A percentile compares a stretch with the other conserved stretches of the same genome.
phyloP scores from a whole-genome alignment of 2,888 invertebrate genomes.

The Philereme transversata region DNA sequence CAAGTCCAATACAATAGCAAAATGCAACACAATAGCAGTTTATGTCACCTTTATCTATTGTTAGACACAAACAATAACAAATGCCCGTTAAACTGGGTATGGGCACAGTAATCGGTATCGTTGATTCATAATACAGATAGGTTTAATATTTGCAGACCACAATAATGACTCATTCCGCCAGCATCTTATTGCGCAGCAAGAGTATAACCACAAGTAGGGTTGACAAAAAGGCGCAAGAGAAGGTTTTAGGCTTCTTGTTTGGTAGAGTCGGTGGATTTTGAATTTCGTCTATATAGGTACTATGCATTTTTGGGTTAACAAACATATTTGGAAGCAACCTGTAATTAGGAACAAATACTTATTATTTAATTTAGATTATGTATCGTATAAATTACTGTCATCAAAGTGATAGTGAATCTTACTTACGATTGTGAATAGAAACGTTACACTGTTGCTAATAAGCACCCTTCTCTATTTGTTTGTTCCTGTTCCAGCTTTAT shows the following conservation, averaged over 20 bases:
- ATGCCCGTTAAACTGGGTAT: slow-evolving; percentile 16
- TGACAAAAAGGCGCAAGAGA: slow-evolving; percentile 2
- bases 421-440: too few species aligned
- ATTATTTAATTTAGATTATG: too few species aligned
- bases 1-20: not conserved
- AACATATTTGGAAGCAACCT: too few species aligned
- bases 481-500: not conserved
- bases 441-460: too few species aligned
- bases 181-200: slow-evolving; percentile 45
- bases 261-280: not conserved
- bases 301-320: too few species aligned
- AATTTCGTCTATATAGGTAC: too few species aligned
- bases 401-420: too few species aligned
- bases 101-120: slow-evolving; percentile 19
- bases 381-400: too few species aligned
- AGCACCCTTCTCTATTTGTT: too few species aligned
- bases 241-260: not conserved
- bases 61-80: slow-evolving; percentile 24
- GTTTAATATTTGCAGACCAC: slow-evolving; percentile 47
- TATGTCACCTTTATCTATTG: slow-evolving; percentile 18
- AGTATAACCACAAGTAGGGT: slow-evolving; percentile 9
- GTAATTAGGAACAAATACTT: too few species aligned
- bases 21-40: not conserved
- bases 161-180: slow-evolving; percentile 41
- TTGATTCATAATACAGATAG: slow-evolving; percentile 34